Evolutionary conservation across 35 echinoderm and acorn worm species (phyloP), one percentile per base, ranked within the genome.

Genomic region (Apostichopus japonicus): DNA sequence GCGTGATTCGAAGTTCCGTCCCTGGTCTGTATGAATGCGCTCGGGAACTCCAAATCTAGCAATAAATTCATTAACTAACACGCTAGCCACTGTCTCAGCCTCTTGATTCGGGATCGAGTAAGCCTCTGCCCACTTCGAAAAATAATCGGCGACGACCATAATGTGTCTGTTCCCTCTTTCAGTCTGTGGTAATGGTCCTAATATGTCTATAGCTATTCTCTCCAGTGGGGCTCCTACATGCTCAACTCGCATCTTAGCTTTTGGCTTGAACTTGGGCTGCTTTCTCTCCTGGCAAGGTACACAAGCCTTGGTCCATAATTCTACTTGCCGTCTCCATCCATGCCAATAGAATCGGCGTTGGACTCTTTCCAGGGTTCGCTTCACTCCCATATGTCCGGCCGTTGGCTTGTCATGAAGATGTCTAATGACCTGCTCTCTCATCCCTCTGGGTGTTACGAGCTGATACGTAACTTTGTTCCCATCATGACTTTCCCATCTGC

Each of bases 141-240:
- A 90, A 55, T 95, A n/a, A n/a, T n/a, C n/a, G n/a, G n/a, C n/a
- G n/a, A n/a, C n/a, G n/a, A n/a, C n/a, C n/a, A n/a, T n/a, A 90
- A 52, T 90, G 71, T 5, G 51, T 55, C 77, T 77, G 21, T 96
- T 96, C 1, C 95, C 93, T 78, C 65, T 52, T 3, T 90, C 44
- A 0, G 95, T 94, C 77, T 54, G 5, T 8, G 91, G 91, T 5
- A 97, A 56, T 1, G 96, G 96, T 11, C 96, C 93, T 6, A 97
- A 54, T 5, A 97, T 92, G 84, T 97, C 93, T 55, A 97, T 76
- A 8, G 96, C 96, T 14, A 97, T 83, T 51, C 93, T 88, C 72
- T 97, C 96, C 86, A 97, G 90, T 0, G 91, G 78, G 0, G 58
- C 86, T 10, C 91, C 90, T 6, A 92, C 87, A 22, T 79, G 87